Evolutionary conservation across 2,113 vertebrate genomes (phyloP), one percentile per base, ranked within the genome.

Genomic region (Struthio camelus): DNA sequence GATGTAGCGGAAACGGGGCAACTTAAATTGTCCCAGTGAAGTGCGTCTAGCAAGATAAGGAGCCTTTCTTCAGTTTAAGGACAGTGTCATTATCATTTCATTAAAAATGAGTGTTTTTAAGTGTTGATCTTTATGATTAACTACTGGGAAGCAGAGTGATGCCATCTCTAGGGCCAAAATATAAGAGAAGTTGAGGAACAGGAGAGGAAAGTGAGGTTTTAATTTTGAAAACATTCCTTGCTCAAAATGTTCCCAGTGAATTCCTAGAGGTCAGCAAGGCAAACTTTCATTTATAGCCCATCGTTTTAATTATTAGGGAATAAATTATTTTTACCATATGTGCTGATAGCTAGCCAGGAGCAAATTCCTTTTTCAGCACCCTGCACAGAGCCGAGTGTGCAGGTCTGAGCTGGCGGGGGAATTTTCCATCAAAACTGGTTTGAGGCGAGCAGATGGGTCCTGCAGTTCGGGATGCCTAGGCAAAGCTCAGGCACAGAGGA

Each of bases 241-340:
- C 42, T 94, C 72, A 80, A 22, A 93, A 93, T 83, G 69, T 94
- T 95, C 93, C 59, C 42, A 66, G 3, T 83, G 40, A 87, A 95
- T 94, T 96, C 93, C 95, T 94, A 93, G 59, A 78, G 87, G 93
- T 93, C 91, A 90, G 56, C 46, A 96, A 94, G 61, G 87, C 81
- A 83, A 89, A 87, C 0, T 6, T 75, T 93, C 79, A 75, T 96
- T 97, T 97, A 59, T 87, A 95, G 59, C 25, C 82, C 59, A 80
- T 92, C 50, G 4, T 91, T 96, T 94, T 96, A 94, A 96, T 95
- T 96, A 96, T 95, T 96, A 93, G 91, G 91, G 95, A 95, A 93
- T 34, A 91, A 93, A 93, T 91, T 89, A 73, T 94, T 96, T 95
- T 90, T 80, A 85, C 62, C 53, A 58, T 46, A 81, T 89, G 40